These are phyloP conservation scores for Drosophila pectinifera DNA, from an alignment of 1,140 invertebrate species.

Conservation along the genomic window DNA sequence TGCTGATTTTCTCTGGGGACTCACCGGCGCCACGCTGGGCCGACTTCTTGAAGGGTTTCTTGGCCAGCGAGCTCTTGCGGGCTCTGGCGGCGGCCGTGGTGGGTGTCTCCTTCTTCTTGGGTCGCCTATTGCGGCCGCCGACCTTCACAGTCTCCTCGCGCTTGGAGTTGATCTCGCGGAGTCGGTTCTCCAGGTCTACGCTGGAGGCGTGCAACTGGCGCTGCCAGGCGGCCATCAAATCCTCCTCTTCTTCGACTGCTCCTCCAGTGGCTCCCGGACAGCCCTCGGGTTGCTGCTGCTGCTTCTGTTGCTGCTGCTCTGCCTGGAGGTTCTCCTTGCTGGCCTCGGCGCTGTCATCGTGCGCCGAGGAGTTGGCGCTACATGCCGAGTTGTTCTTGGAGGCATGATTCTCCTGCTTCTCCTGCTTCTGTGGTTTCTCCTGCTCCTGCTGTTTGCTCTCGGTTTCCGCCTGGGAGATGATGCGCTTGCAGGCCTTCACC, in stretches of 20 bases:
- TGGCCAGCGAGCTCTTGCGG: conserved; percentile 20
- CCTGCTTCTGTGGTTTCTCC: background rate
- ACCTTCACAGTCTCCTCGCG: conserved; percentile 21
- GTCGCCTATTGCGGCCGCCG: background rate
- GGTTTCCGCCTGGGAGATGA: conserved; percentile 51
- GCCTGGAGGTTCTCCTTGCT: conserved; percentile 44
- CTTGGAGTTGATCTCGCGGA: conserved; percentile 74
- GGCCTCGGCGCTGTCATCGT: conserved; percentile 60
- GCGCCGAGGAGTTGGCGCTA: background rate
- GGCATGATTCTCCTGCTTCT: background rate
- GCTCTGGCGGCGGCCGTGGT: conserved; percentile 6
- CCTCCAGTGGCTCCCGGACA: background rate
- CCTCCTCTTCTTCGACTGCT: background rate
- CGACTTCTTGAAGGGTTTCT: conserved; percentile 7
- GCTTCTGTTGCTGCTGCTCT: background rate
- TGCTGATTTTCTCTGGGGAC: conserved; percentile 50
- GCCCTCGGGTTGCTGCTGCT: background rate
- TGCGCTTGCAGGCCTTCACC: conserved; percentile 64
- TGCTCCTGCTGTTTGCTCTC: conserved; percentile 3
- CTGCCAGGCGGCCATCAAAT: conserved; percentile 67
- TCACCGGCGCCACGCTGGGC: conserved; percentile 1
- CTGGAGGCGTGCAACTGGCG: conserved; percentile 55
- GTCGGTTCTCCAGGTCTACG: conserved; percentile 63
- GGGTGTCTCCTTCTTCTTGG: conserved; percentile 35
- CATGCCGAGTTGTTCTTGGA: background rate